These are phyloP conservation scores for Nothura maculosa DNA, from an alignment of 2,797 vertebrate genomes.

Conservation along the genomic window DNA sequence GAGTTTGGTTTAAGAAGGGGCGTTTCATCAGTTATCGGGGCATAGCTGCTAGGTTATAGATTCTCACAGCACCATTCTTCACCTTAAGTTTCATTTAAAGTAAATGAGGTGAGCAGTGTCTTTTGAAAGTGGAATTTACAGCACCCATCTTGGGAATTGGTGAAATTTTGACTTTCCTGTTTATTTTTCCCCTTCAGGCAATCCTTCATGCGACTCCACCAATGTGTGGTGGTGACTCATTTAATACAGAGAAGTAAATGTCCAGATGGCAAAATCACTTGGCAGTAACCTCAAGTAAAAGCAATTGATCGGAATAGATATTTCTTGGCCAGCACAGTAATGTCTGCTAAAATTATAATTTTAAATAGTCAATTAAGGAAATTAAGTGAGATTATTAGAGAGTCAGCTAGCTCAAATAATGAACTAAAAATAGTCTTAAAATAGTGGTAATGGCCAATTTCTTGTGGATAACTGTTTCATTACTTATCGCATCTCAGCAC, in stretches of 20 bases:
- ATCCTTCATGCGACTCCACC: not conserved
- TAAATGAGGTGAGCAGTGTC: not conserved
- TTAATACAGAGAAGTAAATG: not conserved
- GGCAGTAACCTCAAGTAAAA: slow-evolving; percentile 1
- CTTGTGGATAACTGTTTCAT: not conserved
- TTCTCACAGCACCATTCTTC: not conserved
- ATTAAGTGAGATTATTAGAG: slow-evolving; percentile 1
- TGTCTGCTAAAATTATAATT: slow-evolving; percentile 16
- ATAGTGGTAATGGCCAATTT: not conserved
- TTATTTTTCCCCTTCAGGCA: slow-evolving; percentile 7
- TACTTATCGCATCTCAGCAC: not conserved
- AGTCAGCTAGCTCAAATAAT: not conserved
- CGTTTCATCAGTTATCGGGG: not conserved
- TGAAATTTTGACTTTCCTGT: not conserved
- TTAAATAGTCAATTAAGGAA: slow-evolving; percentile 28
- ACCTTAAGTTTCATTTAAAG: not conserved
- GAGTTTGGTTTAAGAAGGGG: not conserved
- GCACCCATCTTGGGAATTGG: not conserved
- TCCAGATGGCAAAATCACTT: slow-evolving; percentile 39
- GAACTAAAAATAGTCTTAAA: slow-evolving; percentile 32
- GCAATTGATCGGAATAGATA: not conserved
- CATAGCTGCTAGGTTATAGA: not conserved
- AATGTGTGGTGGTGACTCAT: not conserved
- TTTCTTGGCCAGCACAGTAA: not conserved
- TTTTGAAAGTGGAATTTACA: not conserved